Conservation (phyloP, 1,140 invertebrate genomes). For the Drosophila erecta region DNA sequence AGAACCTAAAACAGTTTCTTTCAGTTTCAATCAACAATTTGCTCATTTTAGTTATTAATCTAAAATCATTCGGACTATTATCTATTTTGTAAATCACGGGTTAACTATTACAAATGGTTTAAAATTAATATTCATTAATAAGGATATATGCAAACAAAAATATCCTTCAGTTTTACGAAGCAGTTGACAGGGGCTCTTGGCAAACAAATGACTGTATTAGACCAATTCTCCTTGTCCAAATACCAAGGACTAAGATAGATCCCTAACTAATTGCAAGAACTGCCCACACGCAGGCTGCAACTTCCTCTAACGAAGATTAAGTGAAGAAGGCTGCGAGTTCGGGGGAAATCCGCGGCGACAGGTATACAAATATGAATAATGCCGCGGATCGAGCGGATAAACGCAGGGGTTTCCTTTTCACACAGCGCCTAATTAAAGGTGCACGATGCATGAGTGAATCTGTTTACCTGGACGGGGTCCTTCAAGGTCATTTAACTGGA, state of each 20-base stretch:
- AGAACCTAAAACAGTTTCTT: no score
- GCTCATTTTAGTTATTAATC: no score
- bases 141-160: not conserved
- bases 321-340: constrained; percentile 42
- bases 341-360: constrained; percentile 59
- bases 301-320: constrained; percentile 68
- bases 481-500: constrained; percentile 78
- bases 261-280: constrained; percentile 52
- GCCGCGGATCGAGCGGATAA: constrained; percentile 21
- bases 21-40: no score
- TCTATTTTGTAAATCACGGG: not conserved
- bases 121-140: not conserved
- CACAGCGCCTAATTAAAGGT: constrained; percentile 56
- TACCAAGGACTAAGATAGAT: constrained; percentile 59
- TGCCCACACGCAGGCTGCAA: constrained; percentile 51
- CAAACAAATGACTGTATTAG: constrained; percentile 24
- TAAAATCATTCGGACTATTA: no score
- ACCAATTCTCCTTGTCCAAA: constrained; percentile 26
- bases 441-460: constrained; percentile 52
- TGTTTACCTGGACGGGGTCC: constrained; percentile 55
- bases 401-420: constrained; percentile 23
- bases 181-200: constrained; percentile 3
- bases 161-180: not conserved
- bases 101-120: not conserved
- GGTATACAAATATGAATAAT: constrained; percentile 66